Conservation (phyloP, 2,797 vertebrate genomes). For the Xenentodon cancila region DNA sequence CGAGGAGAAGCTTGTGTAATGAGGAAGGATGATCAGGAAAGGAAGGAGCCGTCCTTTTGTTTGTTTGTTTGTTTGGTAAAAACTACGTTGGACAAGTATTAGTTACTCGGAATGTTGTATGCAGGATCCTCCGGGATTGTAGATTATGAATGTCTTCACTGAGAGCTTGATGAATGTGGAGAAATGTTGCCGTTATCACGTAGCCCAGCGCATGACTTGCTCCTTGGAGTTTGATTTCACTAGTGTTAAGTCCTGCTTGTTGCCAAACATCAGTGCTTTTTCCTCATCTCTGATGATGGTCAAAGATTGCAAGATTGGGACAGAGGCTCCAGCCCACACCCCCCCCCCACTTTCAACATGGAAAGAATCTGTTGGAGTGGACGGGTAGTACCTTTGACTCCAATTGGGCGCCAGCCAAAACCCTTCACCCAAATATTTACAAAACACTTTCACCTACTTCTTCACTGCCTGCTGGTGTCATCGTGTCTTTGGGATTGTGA, state of each 20-base stretch:
- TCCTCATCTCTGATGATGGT: neutral
- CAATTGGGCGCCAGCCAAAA: slow-evolving; percentile 47
- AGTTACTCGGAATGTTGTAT: neutral
- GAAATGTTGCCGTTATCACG: neutral
- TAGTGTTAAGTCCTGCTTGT: slow-evolving; percentile 1
- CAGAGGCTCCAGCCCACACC: neutral
- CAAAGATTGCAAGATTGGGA: neutral
- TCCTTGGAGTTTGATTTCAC: neutral
- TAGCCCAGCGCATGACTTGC: neutral
- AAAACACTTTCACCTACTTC: slow-evolving; percentile 70
- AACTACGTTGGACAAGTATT: too few species aligned
- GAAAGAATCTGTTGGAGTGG: slow-evolving; percentile 64
- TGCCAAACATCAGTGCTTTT: slow-evolving; percentile 11
- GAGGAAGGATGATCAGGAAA: too few species aligned
- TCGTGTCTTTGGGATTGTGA: slow-evolving; percentile 26
- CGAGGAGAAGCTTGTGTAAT: too few species aligned
- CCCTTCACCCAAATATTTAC: slow-evolving; percentile 47
- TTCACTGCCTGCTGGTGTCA: slow-evolving; percentile 17
- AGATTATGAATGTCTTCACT: neutral
- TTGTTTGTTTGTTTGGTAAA: too few species aligned
- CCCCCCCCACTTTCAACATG: slow-evolving; percentile 37
- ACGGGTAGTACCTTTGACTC: slow-evolving; percentile 48
- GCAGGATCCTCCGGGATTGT: neutral
- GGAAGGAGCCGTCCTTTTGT: too few species aligned
- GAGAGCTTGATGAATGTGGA: neutral